Evolutionary conservation across 2,113 vertebrate genomes (phyloP), one percentile per base, ranked within the genome.

Genomic region (Anolis sagrei): DNA sequence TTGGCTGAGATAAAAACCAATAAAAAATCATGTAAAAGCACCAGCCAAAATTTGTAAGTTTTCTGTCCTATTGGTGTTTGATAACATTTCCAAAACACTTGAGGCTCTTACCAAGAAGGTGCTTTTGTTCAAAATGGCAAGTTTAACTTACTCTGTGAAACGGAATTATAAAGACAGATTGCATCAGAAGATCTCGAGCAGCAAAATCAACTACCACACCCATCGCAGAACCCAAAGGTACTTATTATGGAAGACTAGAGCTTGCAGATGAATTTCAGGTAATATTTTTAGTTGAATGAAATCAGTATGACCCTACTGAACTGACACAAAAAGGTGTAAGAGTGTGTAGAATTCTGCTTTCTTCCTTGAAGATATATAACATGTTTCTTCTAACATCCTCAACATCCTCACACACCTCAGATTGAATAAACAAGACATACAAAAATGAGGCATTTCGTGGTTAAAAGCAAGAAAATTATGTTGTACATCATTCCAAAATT

Each of bases 401-500:
- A 73, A 14, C 90, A 80, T 83, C 83, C 87, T 89, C 83, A 77
- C 86, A 23, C 81, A 80, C 89, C 62, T 75, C 88, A 91, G 90
- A 91, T 94, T 93, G 91, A 92, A 95, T 93, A 96, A 95, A 92
- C 91, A 91, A 92, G 91, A 91, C 86, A 88, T 90, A 87, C 36
- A 94, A 95, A 95, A 34, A 93, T 90, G 92, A 92, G 88, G 91
- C 91, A 92, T 82, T 94, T 93, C 62, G 88, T 95, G 86, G 91
- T 95, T 95, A 96, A 96, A 96, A 96, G 93, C 88, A 93, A 91
- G 93, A 95, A 96, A 96, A 95, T 93, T 92, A 95, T 96, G 95
- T 94, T 96, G 94, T 95, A 95, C 93, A 95, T 96, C 94, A 92
- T 94, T 95, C 94, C 95, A 95, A 96, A 96, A 95, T 95, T 95